These are phyloP conservation scores for Porites rus DNA, from an alignment of 92 coral and sea anemone species.

Conservation along the genomic window DNA sequence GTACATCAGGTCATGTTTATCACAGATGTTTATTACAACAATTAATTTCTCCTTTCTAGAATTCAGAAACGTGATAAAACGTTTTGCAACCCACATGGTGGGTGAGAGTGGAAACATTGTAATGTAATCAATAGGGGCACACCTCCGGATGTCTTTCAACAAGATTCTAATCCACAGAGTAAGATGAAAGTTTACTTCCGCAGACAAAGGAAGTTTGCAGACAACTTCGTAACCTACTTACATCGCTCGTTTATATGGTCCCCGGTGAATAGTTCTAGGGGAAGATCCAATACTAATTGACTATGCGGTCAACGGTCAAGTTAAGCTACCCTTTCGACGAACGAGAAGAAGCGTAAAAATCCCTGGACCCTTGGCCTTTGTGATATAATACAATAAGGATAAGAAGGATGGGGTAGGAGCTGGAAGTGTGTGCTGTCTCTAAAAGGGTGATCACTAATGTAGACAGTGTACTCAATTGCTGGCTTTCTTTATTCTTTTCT, in stretches of 20 bases:
- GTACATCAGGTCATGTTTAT: not conserved
- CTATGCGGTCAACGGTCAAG: not conserved
- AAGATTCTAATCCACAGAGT: not conserved
- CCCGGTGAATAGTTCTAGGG: slow-evolving; percentile 9
- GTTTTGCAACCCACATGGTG: slow-evolving; percentile 8
- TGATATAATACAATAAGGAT: too few species aligned
- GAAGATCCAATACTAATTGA: not conserved
- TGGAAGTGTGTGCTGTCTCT: too few species aligned
- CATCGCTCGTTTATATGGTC: slow-evolving; percentile 8
- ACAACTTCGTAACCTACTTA: not conserved
- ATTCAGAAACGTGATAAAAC: slow-evolving; percentile 4
- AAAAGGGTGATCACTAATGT: too few species aligned
- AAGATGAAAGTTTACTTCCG: slow-evolving; percentile 37
- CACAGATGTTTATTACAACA: not conserved
- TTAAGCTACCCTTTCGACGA: not conserved
- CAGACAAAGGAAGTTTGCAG: not conserved
- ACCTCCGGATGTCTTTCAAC: slow-evolving; percentile 41
- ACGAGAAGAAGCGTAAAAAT: not conserved
- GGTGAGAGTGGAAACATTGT: not conserved
- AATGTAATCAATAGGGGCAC: slow-evolving; percentile 7
- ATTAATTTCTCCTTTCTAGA: not conserved
- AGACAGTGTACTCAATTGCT: too few species aligned
- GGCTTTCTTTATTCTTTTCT: too few species aligned
- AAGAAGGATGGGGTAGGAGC: too few species aligned
- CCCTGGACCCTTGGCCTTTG: too few species aligned